Conservation (phyloP, 1,140 invertebrate species). For the Metaphire vulgaris region DNA sequence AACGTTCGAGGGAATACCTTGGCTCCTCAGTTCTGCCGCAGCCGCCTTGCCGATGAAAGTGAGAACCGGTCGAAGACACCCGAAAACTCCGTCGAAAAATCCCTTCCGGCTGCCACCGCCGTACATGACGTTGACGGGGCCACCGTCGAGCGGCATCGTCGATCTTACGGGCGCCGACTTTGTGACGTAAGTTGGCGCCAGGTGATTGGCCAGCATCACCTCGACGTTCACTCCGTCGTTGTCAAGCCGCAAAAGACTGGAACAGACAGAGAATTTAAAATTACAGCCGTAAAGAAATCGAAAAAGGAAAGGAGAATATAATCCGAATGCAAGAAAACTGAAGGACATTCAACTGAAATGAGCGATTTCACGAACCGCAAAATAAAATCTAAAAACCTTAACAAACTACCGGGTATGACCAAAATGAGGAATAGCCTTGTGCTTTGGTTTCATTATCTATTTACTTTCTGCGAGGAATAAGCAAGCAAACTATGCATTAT, state of each 20-base stretch:
- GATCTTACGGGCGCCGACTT: slow-evolving; percentile 23
- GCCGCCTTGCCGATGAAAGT: slow-evolving; percentile 74
- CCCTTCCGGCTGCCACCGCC: slow-evolving; percentile 46
- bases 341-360: neutral
- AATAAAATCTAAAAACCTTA: no score
- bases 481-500: no score
- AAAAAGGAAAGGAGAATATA: no score
- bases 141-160: slow-evolving; percentile 13
- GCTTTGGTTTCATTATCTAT: no score
- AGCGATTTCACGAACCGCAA: no score
- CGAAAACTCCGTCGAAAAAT: slow-evolving; percentile 75
- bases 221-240: neutral
- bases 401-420: no score
- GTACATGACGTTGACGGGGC: slow-evolving; percentile 39
- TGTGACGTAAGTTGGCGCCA: slow-evolving; percentile 39
- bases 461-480: no score
- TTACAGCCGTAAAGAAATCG: neutral
- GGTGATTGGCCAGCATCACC: slow-evolving; percentile 31
- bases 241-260: slow-evolving; percentile 41
- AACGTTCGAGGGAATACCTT: no score
- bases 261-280: neutral
- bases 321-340: neutral
- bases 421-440: no score
- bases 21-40: slow-evolving; percentile 61
- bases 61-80: slow-evolving; percentile 76